phyloP scores from a whole-genome alignment of 1,140 invertebrate genomes.

The Scaptomyza pallida region DNA sequence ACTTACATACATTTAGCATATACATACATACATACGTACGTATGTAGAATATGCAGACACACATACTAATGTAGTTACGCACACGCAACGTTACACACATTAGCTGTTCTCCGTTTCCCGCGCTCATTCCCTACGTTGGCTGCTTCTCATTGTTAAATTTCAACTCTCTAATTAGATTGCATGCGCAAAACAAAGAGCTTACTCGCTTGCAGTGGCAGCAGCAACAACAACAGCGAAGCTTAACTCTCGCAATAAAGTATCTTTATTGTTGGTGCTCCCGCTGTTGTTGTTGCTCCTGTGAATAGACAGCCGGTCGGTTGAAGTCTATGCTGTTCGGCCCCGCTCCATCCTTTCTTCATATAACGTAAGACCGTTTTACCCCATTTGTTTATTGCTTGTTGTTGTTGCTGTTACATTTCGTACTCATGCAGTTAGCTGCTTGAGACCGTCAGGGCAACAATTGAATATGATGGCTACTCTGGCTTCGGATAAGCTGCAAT shows the following conservation, averaged over 20 bases:
- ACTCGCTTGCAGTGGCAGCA: conserved; percentile 12
- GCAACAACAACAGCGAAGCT: conserved; percentile 1
- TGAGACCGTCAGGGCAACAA: conserved; percentile 40
- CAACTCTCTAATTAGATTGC: conserved; percentile 44
- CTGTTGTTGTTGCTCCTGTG: conserved; percentile 3
- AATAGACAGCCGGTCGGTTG: conserved; percentile 2
- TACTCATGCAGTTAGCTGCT: conserved; percentile 23
- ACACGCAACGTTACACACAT: conserved; percentile 19
- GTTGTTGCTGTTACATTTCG: conserved; percentile 16
- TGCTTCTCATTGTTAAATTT: conserved; percentile 43
- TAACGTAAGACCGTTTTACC: conserved; percentile 21
- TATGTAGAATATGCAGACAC: background rate
- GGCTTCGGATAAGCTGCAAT: conserved; percentile 9
- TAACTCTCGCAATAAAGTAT: conserved; percentile 33
- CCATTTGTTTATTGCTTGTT: conserved; percentile 16
- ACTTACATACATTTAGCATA: background rate
- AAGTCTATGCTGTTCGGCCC: conserved; percentile 12
- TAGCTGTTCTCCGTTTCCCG: conserved; percentile 3
- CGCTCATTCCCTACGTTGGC: conserved; percentile 33
- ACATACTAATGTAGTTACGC: conserved; percentile 2
- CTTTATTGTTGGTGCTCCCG: conserved; percentile 14
- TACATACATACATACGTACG: conserved; percentile 4
- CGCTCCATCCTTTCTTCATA: background rate
- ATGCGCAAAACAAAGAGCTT: conserved; percentile 36
- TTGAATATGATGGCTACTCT: background rate